Base-by-base conservation (phyloP, 1,140 invertebrate species). In the Drosophila lini region DNA sequence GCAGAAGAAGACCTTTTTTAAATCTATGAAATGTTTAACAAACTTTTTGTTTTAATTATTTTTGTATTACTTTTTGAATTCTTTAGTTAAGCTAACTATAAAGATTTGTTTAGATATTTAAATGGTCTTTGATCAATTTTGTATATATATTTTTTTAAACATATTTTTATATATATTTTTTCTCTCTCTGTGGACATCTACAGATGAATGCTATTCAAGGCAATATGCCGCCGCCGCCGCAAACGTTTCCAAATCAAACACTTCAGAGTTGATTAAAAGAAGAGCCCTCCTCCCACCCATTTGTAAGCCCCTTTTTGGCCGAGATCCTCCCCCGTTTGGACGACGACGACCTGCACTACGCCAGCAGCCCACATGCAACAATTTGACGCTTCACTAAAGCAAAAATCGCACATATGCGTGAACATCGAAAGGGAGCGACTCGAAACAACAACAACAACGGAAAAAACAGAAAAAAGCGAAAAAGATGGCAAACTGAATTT, bases 261-360 rank as follows among this genome's bases (percentile, higher is more conserved):
- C 82, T 86, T 86, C 70, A 86, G 73, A 86, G 80, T 82, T 86
- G 62, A 86, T 86, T 88, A 86, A 86, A 88, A 80, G 76, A 74
- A 47, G 58, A 47, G 58, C 61, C 22, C 40, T 40, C 56, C 56
- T 31, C 19, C 34, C 2, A 36, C 56, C 22, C 52, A 36, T 28
- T 32, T 38, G n/a, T 11, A 58, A 40, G n/a, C 36, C 34, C 38
- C 36, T 32, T n/a, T 32, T 32, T 25, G 22, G 11, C 11, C 42
- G 28, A 38, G 57, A 67, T 50, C 64, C 44, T 45, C 64, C 64
- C 64, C 64, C 64, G 40, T 50, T 53, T 9, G 11, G 19, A 19
- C 19, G 19, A 19, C 19, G 31, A 16, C 59, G 41, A 28, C 65
- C 44, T 25, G 50, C 63, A 22, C 40, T 10, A 38, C 63, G 22